Base-by-base conservation (phyloP, 2,888 invertebrate genomes). In the Parnassius orleans region DNA sequence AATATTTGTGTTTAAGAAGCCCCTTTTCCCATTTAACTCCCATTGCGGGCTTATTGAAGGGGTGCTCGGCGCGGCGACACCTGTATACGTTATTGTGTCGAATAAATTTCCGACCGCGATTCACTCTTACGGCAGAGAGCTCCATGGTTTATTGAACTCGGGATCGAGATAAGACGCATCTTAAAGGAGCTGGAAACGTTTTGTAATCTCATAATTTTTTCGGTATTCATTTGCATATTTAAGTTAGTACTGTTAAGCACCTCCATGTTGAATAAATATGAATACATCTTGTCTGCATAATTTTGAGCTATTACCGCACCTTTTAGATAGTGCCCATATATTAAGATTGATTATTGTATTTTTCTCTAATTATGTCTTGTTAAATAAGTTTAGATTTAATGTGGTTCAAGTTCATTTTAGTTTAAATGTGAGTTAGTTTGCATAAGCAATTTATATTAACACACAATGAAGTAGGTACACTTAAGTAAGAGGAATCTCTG, bases 81-180 rank as follows among this genome's bases (percentile, higher is more conserved):
- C 89, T 90, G 89, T 89, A 89, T 89, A 86, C 87, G 77, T 86
- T 87, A 90, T 86, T 87, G 86, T 86, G 86, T 86, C 86, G 79
- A 82, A 87, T 90, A 90, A 90, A 89, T 90, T 80, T 79, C 9
- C 12, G 14, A 48, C 48, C 77, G 70, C 73, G 83, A 84, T 87
- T 85, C 86, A 83, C 82, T 77, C 80, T 48, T 48, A 48, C 48
- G 48, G 79, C 77, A 75, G 74, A 72, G 78, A 76, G 73, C 76
- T 80, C 77, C 77, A 76, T 84, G 78, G 89, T 90, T 89, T 88
- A 87, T 88, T 89, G 86, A 89, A 87, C 88, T 78, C 80, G 64
- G 72, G 72, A 76, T 79, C 67, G 80, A 84, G 86, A 87, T 87
- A 87, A 87, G 80, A 78, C 74, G 72, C 74, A 66, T 69, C 75